These are phyloP conservation scores for Nothobranchius kuhntae DNA, from an alignment of 2,113 vertebrate genomes.

Conservation along the genomic window DNA sequence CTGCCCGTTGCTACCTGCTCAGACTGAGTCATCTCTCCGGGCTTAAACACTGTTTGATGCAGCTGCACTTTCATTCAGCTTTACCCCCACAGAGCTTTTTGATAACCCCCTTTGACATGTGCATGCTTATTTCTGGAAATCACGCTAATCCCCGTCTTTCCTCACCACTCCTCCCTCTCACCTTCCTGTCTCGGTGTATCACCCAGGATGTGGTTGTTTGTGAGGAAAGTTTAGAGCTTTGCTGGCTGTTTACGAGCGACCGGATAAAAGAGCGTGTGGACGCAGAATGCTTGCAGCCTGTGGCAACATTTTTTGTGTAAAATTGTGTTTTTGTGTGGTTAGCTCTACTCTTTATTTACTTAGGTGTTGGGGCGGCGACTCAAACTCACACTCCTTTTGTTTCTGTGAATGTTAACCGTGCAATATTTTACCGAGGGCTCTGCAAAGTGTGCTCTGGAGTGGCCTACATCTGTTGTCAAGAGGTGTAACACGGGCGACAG, in stretches of 20 bases:
- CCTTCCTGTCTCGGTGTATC: constrained; percentile 46
- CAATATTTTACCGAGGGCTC: constrained; percentile 39
- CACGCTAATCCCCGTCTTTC: constrained; percentile 66
- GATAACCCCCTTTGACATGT: constrained; percentile 67
- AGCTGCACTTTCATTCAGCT: constrained; percentile 58
- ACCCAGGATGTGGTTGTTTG: constrained; percentile 62
- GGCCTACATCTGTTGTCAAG: constrained; percentile 44
- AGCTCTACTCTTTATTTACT: constrained; percentile 26
- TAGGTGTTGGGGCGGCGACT: constrained; percentile 43
- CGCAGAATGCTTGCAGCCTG: constrained; percentile 29
- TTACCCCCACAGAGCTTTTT: constrained; percentile 34
- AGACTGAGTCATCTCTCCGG: constrained; percentile 44
- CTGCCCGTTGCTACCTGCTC: constrained; percentile 57
- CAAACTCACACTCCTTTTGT: constrained; percentile 34
- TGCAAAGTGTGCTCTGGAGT: constrained; percentile 52
- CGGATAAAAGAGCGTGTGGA: constrained; percentile 60
- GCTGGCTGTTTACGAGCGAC: constrained; percentile 67
- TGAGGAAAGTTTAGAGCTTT: constrained; percentile 70
- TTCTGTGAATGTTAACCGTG: constrained; percentile 65
- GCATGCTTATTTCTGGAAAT: constrained; percentile 74
- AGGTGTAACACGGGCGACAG: constrained; percentile 49
- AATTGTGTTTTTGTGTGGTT: background rate
- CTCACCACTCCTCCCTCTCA: constrained; percentile 34
- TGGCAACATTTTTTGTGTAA: constrained; percentile 26
- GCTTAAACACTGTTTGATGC: constrained; percentile 53